phyloP scores from a whole-genome alignment of 2,888 invertebrate genomes.

The Miltochrista miniata region DNA sequence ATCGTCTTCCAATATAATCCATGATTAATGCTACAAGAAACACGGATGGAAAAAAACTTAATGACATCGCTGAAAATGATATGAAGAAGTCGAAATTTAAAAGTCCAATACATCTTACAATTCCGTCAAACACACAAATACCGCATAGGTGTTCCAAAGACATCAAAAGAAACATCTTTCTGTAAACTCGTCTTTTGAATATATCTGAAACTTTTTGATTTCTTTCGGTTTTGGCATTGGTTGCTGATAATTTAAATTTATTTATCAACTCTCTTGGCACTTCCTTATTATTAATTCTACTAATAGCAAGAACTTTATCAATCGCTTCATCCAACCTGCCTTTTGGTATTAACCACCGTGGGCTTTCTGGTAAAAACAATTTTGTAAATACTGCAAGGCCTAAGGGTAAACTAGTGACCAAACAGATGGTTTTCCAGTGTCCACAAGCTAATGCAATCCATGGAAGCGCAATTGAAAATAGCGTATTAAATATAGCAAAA shows the following conservation, averaged over 20 bases:
- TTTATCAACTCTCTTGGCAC: slow-evolving; percentile 53
- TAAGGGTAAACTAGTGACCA: slow-evolving; percentile 60
- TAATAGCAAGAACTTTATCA: slow-evolving; percentile 51
- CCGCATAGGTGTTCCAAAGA: slow-evolving; percentile 56
- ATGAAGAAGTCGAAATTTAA: slow-evolving; percentile 58
- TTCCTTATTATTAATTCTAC: slow-evolving; percentile 54
- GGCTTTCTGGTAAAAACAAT: slow-evolving; percentile 59
- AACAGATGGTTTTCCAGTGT: slow-evolving; percentile 58
- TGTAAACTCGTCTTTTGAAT: slow-evolving; percentile 48
- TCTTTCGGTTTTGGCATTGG: slow-evolving; percentile 38
- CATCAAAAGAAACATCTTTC: slow-evolving; percentile 49
- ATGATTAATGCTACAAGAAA: slow-evolving; percentile 53
- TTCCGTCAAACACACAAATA: slow-evolving; percentile 54
- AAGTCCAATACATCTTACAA: slow-evolving; percentile 55
- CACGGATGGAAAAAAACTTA: slow-evolving; percentile 60
- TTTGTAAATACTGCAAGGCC: slow-evolving; percentile 50
- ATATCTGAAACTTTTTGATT: slow-evolving; percentile 46
- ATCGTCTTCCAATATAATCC: slow-evolving; percentile 58
- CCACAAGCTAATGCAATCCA: slow-evolving; percentile 57
- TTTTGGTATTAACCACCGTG: slow-evolving; percentile 60
- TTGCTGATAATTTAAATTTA: slow-evolving; percentile 46
- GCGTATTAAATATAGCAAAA: slow-evolving; percentile 56
- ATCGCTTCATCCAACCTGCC: slow-evolving; percentile 58
- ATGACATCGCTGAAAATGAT: slow-evolving; percentile 60
- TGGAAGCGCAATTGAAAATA: slow-evolving; percentile 48